Base-by-base conservation (phyloP, 2,888 invertebrate species). In the Chouioia cunea region DNA sequence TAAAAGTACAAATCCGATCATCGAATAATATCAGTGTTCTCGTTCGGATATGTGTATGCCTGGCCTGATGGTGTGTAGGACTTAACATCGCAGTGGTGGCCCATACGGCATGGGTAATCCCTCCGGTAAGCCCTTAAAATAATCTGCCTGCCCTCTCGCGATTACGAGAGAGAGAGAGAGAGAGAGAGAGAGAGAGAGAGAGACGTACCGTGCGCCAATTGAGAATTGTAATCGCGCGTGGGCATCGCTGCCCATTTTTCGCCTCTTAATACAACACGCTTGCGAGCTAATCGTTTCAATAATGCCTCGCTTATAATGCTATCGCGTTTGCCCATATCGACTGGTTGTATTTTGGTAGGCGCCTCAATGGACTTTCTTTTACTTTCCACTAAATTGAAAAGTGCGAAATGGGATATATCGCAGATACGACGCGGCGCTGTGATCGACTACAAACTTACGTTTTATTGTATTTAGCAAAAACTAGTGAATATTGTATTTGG, bases 291-390 rank as follows among this genome's bases (percentile, higher is more conserved):
- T 85, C 85, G 84, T 83, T 83, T 83, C 81, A 85, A 79, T 82
- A 79, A 80, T 81, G 83, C 81, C 78, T 79, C 80, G 84, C 78
- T 81, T 83, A 80, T 85, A 84, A 85, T 84, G 81, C 83, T 82
- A 85, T 85, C 81, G 81, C 74, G 75, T 79, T 78, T 79, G 77
- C 43, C 59, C 46, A 18, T 20, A 43, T 0, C 66, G 58, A 22
- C 52, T 52, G 52, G 43, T 46, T 65, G 58, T 18, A 27, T 23
- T 64, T 64, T 57, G 48, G 53, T 65, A 56, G 27, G 46, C 59
- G 52, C 16, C n/a, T 14, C 14, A n/a, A n/a, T n/a, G 50, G 50
- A 47, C 2, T 20, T 72, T 68, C 54, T 68, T 64, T 72, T 47
- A n/a, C 64, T 59, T 70, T 67, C 62, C 67, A 54, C 44, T 64